Base-by-base conservation (phyloP, 2,888 invertebrate genomes). In the Apamea crenata region DNA sequence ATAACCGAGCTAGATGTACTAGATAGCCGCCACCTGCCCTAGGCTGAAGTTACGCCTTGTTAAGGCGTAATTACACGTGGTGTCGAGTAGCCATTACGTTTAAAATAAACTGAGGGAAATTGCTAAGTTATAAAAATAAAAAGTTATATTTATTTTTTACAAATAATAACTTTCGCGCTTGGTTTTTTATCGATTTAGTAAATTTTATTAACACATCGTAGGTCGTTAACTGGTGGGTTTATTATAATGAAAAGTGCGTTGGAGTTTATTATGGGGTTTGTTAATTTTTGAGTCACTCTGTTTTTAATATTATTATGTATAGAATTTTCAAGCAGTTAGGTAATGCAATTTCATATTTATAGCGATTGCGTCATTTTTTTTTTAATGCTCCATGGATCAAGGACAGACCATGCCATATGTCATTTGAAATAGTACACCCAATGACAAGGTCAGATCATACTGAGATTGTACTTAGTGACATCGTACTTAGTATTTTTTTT, bases 21-120 rank as follows among this genome's bases (percentile, higher is more conserved):
- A 78, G 88, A 89, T 88, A 89, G 67, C 71, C n/a, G 44, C 66
- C 88, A 88, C 89, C 88, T 88, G 88, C 88, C 84, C 36, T 32
- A 68, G 83, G 61, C 72, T 72, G 47, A 21, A 74, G 74, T 74
- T 78, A 74, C 63, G 78, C 75, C 69, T 76, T 40, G 75, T 77
- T 74, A 78, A 56, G 70, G 81, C 1, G 61, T 75, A 68, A 78
- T 76, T 87, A 84, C 85, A 87, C 68, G 47, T 25, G 66, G 29
- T 63, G 56, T 36, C 32, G 56, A 74, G 8, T 63, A 63, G 16
- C 40, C 69, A 71, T 80, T 74, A 75, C n/a, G 21, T 53, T 61
- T 56, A 63, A 83, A 84, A 84, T 82, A 82, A 73, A 77, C 12
- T 7, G 50, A 73, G 14, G 7, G 8, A 72, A 77, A 85, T 77